Evolutionary conservation across 2,888 invertebrate genomes (phyloP), one percentile per base, ranked within the genome.

Genomic region (Agonopterix heracliana): DNA sequence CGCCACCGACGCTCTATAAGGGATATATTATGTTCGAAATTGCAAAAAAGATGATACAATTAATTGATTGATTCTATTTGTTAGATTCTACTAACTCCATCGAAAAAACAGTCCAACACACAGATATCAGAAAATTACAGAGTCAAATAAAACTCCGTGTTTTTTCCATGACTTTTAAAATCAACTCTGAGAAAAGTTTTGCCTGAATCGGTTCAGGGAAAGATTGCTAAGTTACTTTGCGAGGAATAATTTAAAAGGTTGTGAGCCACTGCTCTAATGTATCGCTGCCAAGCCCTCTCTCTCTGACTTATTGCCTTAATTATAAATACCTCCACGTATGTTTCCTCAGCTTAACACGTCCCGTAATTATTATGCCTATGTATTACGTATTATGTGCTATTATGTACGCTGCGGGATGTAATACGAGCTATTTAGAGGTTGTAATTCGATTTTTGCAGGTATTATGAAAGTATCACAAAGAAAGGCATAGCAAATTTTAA

Each of bases 231-330:
- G 4, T 35, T 8, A 35, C 9, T 35, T 8, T 8, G 9, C 9
- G n/a, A 38, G n/a, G 3, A 10, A 38, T 38, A 38, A 38, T 38
- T n/a, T 4, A 38, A n/a, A 38, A 38, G n/a, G 35, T 47, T 50
- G 41, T 49, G 52, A 44, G 45, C 52, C 51, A 13, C 41, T 41
- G 17, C 41, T 26, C 12, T 34, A 34, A 44, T 14, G 40, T 44
- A 44, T 38, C 38, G 44, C 40, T 10, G 41, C 34, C 17, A n/a
- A n/a, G 43, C 41, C 41, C 43, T 46, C 44, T 44, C 50, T 40
- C 46, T 44, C 51, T 54, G 55, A 57, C 53, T 53, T 57, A 54
- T 55, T 52, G 48, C 52, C 54, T 59, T 59, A 57, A 57, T 57
- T 57, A 59, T 55, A 59, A 56, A 56, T 53, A 54, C 55, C 52